phyloP scores from a whole-genome alignment of 1,140 invertebrate genomes.

The Achatina immaculata region DNA sequence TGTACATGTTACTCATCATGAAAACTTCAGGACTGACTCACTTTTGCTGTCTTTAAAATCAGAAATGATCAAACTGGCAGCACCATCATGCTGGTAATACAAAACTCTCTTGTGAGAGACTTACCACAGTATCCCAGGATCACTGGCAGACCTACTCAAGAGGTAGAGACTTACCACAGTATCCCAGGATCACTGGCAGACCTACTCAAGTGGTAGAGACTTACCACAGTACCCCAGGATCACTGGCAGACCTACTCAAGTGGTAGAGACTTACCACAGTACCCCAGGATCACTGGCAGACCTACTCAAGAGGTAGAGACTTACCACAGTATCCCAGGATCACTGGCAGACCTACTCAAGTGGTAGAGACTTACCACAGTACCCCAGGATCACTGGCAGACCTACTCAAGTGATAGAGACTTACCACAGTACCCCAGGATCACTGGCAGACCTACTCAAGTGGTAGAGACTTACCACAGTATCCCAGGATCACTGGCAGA shows the following conservation, averaged over 20 bases:
- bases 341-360: constrained; percentile 89
- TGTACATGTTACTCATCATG: too few relatives aligned
- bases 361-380: constrained; percentile 82
- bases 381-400: too few relatives aligned
- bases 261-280: too few relatives aligned
- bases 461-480: constrained; percentile 93
- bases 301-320: constrained; percentile 35
- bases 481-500: constrained; percentile 90
- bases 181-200: constrained; percentile 90
- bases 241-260: constrained; percentile 89
- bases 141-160: too few relatives aligned
- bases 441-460: constrained; percentile 89
- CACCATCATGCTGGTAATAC: too few relatives aligned
- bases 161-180: constrained; percentile 87
- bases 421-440: constrained; percentile 91
- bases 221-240: constrained; percentile 91
- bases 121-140: too few relatives aligned
- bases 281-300: neutral
- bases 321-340: constrained; percentile 91
- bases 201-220: constrained; percentile 93
- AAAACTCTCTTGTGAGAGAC: too few relatives aligned
- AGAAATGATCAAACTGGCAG: too few relatives aligned
- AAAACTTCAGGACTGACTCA: too few relatives aligned
- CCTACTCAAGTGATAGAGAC: too few relatives aligned
- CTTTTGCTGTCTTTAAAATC: too few relatives aligned